Evolutionary conservation across 2,888 invertebrate genomes (phyloP).

Genomic region (Lamellibrachia columna): DNA sequence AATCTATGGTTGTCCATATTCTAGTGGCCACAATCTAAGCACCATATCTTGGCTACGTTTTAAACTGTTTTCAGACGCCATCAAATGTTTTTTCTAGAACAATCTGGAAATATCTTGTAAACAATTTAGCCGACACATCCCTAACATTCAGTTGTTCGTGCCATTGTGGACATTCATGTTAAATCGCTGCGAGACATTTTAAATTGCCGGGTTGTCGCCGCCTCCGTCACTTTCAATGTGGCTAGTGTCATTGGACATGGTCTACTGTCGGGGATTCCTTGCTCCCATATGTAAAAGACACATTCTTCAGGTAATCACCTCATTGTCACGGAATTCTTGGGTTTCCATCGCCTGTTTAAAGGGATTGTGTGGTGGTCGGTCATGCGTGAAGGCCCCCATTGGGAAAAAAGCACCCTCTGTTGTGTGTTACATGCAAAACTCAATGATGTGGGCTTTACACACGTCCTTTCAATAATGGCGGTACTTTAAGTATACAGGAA

Average conservation of each 20-base stretch:
- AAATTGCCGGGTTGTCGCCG: neutral
- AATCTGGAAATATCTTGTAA: neutral
- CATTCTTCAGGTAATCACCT: slow-evolving; percentile 11
- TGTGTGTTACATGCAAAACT: neutral
- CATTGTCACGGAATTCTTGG: neutral
- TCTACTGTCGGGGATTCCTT: neutral
- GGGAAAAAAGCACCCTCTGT: neutral
- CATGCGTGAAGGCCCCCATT: neutral
- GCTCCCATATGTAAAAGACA: neutral
- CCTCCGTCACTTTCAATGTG: neutral
- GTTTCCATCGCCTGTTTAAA: neutral
- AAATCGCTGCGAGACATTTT: neutral
- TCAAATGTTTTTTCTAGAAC: neutral
- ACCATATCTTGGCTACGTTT: neutral
- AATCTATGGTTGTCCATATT: neutral
- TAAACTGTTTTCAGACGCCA: too few species aligned
- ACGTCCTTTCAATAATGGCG: neutral
- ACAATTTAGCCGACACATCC: neutral
- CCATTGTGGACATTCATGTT: neutral
- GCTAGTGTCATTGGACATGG: neutral
- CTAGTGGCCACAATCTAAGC: neutral
- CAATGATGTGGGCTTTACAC: neutral
- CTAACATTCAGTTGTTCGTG: neutral
- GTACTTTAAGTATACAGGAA: slow-evolving; percentile 16
- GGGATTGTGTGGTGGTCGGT: neutral